Percentiles rank a stretch among this genome's conserved stretches.
Conservation (phyloP, 2,113 vertebrate genomes). For the Saimiri boliviensis region DNA sequence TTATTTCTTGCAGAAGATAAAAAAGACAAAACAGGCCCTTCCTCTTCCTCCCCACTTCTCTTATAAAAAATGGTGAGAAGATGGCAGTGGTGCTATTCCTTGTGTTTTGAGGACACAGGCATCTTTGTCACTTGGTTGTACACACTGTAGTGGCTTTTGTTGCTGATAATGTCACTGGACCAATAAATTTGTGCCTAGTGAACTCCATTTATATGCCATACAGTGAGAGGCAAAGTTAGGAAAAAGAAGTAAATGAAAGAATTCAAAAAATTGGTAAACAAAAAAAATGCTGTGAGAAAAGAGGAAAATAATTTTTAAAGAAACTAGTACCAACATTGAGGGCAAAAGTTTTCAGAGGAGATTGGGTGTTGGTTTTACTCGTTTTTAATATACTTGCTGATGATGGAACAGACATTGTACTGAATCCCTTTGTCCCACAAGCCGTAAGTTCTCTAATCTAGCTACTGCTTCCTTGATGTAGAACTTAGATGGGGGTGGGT, state of each 20-base stretch:
- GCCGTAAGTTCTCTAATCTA: background rate
- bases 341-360: background rate
- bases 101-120: background rate
- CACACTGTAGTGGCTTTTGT: background rate
- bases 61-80: too few relatives aligned
- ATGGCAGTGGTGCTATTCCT: background rate
- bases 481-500: background rate
- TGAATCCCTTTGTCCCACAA: background rate
- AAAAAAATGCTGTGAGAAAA: background rate
- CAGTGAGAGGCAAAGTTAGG: background rate
- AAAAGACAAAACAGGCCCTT: background rate
- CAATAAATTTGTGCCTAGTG: background rate
- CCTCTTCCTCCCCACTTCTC: background rate
- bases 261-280: background rate
- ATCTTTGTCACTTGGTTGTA: background rate
- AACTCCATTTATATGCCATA: background rate
- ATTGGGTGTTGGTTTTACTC: background rate
- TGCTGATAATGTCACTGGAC: background rate
- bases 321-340: background rate
- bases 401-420: background rate
- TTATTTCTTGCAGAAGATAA: background rate
- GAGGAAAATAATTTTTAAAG: background rate
- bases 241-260: background rate
- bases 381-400: background rate
- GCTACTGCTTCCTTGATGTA: background rate